phyloP scores from a whole-genome alignment of 1,140 invertebrate species.

The Drosophila equinoxialis region DNA sequence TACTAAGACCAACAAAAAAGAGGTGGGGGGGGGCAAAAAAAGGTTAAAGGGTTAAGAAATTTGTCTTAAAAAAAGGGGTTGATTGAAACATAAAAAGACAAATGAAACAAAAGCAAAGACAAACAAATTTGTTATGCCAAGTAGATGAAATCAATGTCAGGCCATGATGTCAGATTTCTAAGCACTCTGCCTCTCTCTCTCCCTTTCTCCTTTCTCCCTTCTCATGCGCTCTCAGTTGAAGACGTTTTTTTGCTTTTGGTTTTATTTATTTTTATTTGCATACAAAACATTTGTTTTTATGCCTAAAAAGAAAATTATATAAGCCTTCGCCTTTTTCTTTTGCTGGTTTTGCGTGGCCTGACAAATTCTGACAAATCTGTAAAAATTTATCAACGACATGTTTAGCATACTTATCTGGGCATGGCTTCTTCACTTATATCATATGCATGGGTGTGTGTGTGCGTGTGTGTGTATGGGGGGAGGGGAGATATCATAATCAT shows the following conservation, averaged over 20 bases:
- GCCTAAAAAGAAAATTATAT: slow-evolving; percentile 15
- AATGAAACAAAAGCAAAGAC: slow-evolving; percentile 43
- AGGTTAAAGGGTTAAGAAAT: slow-evolving; percentile 59
- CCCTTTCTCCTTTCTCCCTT: not conserved
- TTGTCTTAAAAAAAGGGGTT: slow-evolving; percentile 51
- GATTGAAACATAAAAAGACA: slow-evolving; percentile 53
- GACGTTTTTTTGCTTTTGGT: not conserved
- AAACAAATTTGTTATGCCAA: slow-evolving; percentile 69
- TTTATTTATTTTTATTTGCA: slow-evolving; percentile 48
- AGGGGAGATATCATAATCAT: slow-evolving; percentile 79
- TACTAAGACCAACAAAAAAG: slow-evolving; percentile 33
- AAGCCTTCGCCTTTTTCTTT: slow-evolving; percentile 1
- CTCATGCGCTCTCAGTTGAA: slow-evolving; percentile 35
- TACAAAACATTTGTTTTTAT: slow-evolving; percentile 30
- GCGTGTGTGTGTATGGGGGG: no score
- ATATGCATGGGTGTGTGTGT: slow-evolving; percentile 67
- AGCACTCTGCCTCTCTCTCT: not conserved
- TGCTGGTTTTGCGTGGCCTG: not conserved
- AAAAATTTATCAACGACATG: slow-evolving; percentile 75
- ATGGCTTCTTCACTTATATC: slow-evolving; percentile 52
- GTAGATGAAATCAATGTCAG: slow-evolving; percentile 66
- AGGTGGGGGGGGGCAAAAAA: not conserved
- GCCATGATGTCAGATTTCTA: slow-evolving; percentile 68
- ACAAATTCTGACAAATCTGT: slow-evolving; percentile 76
- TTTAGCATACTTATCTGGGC: slow-evolving; percentile 65